These are phyloP conservation scores for Dicerorhinus sumatrensis DNA, from an alignment of 2,113 vertebrate species.

Conservation along the genomic window DNA sequence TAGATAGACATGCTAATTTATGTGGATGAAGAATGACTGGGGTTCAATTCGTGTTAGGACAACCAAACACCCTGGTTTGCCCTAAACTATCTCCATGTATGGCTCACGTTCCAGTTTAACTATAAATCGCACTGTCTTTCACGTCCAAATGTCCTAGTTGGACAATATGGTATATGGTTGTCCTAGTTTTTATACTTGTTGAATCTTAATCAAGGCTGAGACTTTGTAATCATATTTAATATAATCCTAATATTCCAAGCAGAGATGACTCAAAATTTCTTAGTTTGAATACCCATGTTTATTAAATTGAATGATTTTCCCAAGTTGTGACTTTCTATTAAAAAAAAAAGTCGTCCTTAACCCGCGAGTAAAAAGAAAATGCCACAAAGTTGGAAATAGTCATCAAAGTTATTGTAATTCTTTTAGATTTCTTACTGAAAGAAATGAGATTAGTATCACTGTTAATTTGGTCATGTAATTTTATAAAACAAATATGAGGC, in stretches of 20 bases:
- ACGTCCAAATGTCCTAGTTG: not conserved
- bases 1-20: not conserved
- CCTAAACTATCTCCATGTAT: not conserved
- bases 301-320: conserved; percentile 31
- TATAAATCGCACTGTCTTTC: not conserved
- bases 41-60: not conserved
- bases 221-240: not conserved
- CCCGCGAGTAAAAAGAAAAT: conserved; percentile 59
- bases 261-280: conserved; percentile 4
- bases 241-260: not conserved
- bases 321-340: not conserved
- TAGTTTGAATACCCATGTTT: not conserved
- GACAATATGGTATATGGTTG: not conserved
- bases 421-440: conserved; percentile 79
- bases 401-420: conserved; percentile 80
- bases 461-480: conserved; percentile 80
- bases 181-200: not conserved
- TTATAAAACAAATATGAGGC: conserved; percentile 79
- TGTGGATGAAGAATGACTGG: not conserved
- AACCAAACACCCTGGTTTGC: not conserved
- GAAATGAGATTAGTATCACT: conserved; percentile 75
- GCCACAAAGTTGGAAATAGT: conserved; percentile 60
- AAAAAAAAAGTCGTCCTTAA: not conserved
- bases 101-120: not conserved
- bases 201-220: not conserved